phyloP scores from a whole-genome alignment of 2,797 vertebrate species.

The Dendrocincla fuliginosa region DNA sequence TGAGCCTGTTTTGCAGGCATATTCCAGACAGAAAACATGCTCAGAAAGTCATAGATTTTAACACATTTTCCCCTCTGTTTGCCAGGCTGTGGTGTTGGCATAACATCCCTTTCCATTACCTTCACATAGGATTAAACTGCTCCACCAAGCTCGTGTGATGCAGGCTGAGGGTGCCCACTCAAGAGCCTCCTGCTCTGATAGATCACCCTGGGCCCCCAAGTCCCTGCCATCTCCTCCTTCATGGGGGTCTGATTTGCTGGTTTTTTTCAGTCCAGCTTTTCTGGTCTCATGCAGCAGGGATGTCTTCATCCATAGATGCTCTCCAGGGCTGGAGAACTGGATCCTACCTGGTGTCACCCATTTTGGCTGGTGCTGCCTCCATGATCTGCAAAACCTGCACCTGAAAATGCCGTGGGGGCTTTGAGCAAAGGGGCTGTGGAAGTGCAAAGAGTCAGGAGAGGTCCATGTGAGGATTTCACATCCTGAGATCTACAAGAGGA shows the following conservation, averaged over 20 bases:
- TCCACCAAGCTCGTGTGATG: fast-evolving
- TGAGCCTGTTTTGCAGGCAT: conserved; percentile 36
- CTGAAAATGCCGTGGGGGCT: fast-evolving
- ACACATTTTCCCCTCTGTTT: conserved; percentile 12
- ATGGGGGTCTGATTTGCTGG: background rate
- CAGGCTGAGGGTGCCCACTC: background rate
- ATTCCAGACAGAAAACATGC: conserved; percentile 32
- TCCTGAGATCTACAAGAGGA: background rate
- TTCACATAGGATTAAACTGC: background rate
- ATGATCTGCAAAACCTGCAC: background rate
- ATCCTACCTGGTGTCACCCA: background rate
- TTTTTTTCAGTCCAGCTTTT: background rate
- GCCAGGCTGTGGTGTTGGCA: conserved; percentile 6
- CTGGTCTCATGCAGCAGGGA: background rate
- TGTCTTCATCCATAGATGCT: background rate
- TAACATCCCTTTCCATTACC: background rate
- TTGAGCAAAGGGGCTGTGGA: background rate
- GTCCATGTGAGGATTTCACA: background rate
- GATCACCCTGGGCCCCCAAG: background rate
- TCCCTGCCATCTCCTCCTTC: background rate
- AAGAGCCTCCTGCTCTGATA: background rate
- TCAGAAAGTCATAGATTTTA: background rate
- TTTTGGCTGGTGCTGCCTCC: background rate
- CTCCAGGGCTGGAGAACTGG: background rate
- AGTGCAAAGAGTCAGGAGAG: background rate